Base-by-base conservation (phyloP, 2,888 invertebrate genomes). In the Eustalomyia histrio region DNA sequence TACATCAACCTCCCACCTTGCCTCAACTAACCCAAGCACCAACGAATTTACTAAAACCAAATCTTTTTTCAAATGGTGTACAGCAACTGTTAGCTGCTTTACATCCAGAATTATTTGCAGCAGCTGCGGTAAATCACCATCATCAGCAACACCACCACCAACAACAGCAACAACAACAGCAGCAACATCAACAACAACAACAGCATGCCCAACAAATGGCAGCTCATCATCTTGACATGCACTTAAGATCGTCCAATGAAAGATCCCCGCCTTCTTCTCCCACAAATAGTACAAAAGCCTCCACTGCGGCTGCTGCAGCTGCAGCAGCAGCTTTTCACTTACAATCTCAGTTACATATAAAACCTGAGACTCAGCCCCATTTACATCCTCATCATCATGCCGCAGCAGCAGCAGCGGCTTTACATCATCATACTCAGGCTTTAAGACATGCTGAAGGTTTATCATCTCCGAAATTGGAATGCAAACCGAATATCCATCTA, bases 31-130 rank as follows among this genome's bases (percentile, higher is more conserved):
- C 89, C 24, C 88, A 88, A 82, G 87, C 94, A 84, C 93, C 94
- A n/a, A 93, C 94, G 84, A 94, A 94, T 83, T 91, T 95, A 82
- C 90, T 95, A 64, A 95, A 95, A 85, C 94, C 95, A 69, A 95
- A 95, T 90, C 93, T 96, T 65, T 92, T 96, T 83, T 93, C 95
- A 52, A 95, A 94, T 86, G 94, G 94, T 84, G 93, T 93, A 12
- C 95, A 95, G 87, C 95, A 95, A 87, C 90, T 96, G 79, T 91
- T 96, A 18, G 95, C 94, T 87, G 95, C 95, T 4, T 91, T 96
- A 87, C 94, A 94, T 86, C 94, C 95, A 29, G 94, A 94, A 88
- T 93, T 95, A n/a, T 90, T 91, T 85, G 89, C 90, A 0, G 88
- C 88, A 0, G 88, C 89, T 17, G 89, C 89, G 16, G 89, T 87